A percentile compares a stretch with the other conserved stretches of the same genome.
These are phyloP conservation scores for Avahi laniger DNA, from an alignment of 2,797 vertebrate genomes.

Conservation along the genomic window DNA sequence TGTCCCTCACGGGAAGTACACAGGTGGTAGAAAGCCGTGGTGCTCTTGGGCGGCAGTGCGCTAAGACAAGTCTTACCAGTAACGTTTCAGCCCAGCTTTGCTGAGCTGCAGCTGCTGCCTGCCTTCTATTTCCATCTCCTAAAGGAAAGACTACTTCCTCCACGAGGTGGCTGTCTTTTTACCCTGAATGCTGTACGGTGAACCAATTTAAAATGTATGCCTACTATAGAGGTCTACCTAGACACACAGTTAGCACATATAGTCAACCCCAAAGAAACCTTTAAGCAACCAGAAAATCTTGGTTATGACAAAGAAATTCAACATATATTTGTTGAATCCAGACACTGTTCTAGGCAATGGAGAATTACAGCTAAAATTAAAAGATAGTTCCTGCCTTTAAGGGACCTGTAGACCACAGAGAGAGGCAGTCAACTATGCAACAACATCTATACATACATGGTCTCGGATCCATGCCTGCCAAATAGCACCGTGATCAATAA, in stretches of 20 bases:
- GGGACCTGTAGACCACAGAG: neutral
- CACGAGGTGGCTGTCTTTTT: neutral
- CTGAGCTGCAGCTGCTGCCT: neutral
- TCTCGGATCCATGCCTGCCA: neutral
- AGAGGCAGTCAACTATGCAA: neutral
- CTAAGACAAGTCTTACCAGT: neutral
- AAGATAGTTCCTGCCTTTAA: neutral
- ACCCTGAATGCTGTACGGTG: neutral
- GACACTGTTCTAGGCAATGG: neutral
- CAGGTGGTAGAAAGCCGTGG: neutral
- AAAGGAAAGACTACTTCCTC: neutral
- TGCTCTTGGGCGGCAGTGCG: rapidly evolving
- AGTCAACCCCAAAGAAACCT: neutral
- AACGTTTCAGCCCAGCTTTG: neutral
- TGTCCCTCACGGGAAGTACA: neutral
- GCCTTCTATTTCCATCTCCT: neutral
- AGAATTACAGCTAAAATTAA: neutral
- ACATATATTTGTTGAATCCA: neutral
- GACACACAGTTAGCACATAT: neutral
- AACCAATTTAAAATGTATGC: neutral
- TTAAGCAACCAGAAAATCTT: neutral
- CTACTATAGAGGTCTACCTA: neutral
- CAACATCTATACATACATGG: rapidly evolving
- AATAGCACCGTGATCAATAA: neutral
- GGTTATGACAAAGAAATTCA: neutral